phyloP scores from a whole-genome alignment of 2,888 invertebrate species.

The Carpatolechia fugitivella region DNA sequence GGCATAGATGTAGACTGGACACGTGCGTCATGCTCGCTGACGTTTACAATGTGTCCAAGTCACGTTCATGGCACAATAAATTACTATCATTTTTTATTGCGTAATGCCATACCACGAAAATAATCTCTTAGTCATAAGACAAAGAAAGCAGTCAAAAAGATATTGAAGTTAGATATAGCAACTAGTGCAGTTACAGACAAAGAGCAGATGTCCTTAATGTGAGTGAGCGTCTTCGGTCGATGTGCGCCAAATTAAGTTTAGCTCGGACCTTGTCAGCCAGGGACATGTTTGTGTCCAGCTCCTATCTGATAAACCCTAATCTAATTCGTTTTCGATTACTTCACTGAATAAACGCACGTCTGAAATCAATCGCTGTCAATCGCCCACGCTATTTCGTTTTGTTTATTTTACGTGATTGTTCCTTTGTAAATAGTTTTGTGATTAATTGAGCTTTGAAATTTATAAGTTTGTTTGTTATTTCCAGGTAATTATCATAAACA shows the following conservation, averaged over 20 bases:
- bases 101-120: constrained; percentile 14
- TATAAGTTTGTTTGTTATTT: constrained; percentile 31
- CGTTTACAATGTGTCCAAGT: constrained; percentile 31
- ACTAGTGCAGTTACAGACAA: constrained; percentile 22
- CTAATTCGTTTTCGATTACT: constrained; percentile 31
- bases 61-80: constrained; percentile 34
- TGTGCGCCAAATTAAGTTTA: constrained; percentile 40
- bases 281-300: constrained; percentile 11
- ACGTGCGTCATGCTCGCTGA: constrained; percentile 14
- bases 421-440: not conserved
- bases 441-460: not conserved
- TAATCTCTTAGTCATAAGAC: not conserved
- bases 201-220: constrained; percentile 32
- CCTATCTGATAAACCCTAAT: constrained; percentile 23
- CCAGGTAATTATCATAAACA: constrained; percentile 51
- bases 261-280: constrained; percentile 32
- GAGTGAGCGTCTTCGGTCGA: constrained; percentile 23
- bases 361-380: constrained; percentile 19
- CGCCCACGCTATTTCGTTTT: constrained; percentile 6
- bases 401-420: not conserved
- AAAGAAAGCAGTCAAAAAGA: not conserved
- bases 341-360: constrained; percentile 24
- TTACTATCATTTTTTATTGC: constrained; percentile 26
- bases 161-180: not conserved
- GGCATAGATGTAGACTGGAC: constrained; percentile 13